Evolutionary conservation across 2,797 vertebrate genomes (phyloP), one percentile per base, ranked within the genome.

Genomic region (Ctenosaura bakeri): DNA sequence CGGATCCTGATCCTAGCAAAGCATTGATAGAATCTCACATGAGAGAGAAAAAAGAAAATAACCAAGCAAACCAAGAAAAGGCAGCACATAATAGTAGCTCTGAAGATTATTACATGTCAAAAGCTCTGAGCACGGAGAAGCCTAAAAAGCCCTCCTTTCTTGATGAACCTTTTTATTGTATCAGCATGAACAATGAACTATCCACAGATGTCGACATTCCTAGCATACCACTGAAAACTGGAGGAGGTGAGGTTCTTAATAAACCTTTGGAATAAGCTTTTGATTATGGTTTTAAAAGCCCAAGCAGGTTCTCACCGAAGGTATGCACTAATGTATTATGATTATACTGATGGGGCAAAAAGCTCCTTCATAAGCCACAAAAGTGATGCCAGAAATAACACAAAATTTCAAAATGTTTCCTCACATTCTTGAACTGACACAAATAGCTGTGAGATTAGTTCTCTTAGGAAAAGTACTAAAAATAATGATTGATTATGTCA

Each of bases 191-290:
- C 95, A 94, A 95, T 93, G 92, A 95, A 88, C 89, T 92, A 62
- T 94, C 89, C 80, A 92, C 94, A 35, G 95, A 95, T 80, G 93
- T 96, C 74, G 94, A 91, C 96, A 97, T 97, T 97, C 96, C 95
- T 93, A 79, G 94, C 95, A 96, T 97, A 97, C 97, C 97, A 95
- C 88, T 95, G 94, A 93, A 94, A 94, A 89, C 95, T 91, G 91
- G 95, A 94, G 91, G 90, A 97, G 98, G 97, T 98, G 96, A 98
- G 97, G 87, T 89, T 94, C 91, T 91, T 94, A 95, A 95, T 76
- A 92, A 74, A 74, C 86, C 91, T 94, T 91, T 85, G 90, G 86
- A 96, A 94, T 76, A 84, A 92, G 66, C 91, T 95, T 96, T 95
- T 93, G 93, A 94, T 93, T 92, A 66, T 91, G 88, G 86, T 92